phyloP scores from a whole-genome alignment of 1,140 invertebrate genomes.

The Heliconius hermathena region DNA sequence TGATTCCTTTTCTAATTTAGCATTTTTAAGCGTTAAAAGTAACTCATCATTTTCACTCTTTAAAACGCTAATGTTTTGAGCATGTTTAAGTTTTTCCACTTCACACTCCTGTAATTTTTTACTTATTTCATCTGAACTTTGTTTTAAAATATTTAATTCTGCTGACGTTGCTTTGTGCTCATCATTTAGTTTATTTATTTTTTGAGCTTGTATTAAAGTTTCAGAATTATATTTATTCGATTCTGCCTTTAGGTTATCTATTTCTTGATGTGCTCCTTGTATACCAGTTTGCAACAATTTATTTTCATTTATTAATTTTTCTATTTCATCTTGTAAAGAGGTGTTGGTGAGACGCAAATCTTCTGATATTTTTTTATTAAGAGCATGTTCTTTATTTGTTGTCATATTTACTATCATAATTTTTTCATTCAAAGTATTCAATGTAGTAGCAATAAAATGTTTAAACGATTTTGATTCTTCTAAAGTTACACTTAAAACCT shows the following conservation, averaged over 20 bases:
- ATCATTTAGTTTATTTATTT: slow-evolving; percentile 41
- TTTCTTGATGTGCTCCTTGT: slow-evolving; percentile 44
- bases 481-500: slow-evolving; percentile 44
- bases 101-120: slow-evolving; percentile 37
- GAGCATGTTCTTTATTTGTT: slow-evolving; percentile 37
- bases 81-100: slow-evolving; percentile 36
- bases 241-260: slow-evolving; percentile 44
- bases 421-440: slow-evolving; percentile 39
- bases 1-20: slow-evolving; percentile 43
- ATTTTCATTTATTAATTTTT: slow-evolving; percentile 42
- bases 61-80: slow-evolving; percentile 30
- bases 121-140: slow-evolving; percentile 48
- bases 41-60: slow-evolving; percentile 34
- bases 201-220: slow-evolving; percentile 30
- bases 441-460: slow-evolving; percentile 39
- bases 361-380: slow-evolving; percentile 36
- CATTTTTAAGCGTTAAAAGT: slow-evolving; percentile 28
- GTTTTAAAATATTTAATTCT: slow-evolving; percentile 50
- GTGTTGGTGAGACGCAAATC: slow-evolving; percentile 49
- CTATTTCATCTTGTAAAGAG: slow-evolving; percentile 47
- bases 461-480: slow-evolving; percentile 54
- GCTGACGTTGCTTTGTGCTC: slow-evolving; percentile 45
- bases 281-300: slow-evolving; percentile 40
- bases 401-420: slow-evolving; percentile 42
- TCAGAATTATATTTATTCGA: slow-evolving; percentile 44